Evolutionary conservation across 2,888 invertebrate genomes (phyloP), one percentile per base, ranked within the genome.

Genomic region (Thereva unica): DNA sequence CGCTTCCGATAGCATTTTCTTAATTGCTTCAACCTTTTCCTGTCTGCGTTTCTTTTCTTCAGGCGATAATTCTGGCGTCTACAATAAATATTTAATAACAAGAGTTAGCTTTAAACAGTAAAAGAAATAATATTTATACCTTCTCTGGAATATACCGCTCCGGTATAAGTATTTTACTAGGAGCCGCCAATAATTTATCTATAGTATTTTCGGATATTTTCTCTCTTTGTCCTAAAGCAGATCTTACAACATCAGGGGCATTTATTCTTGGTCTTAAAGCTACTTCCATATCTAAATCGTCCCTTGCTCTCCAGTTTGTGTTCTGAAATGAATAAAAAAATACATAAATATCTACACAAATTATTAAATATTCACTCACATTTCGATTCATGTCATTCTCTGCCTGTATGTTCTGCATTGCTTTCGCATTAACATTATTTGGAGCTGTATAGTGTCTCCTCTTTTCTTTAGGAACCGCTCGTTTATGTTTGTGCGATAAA

Each of bases 61-160:
- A 0, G 90, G 90, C 0, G 92, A 89, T 52, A 93, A 80, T 79
- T 93, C 92, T 72, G 94, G 94, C 71, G 88, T 87, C 88, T 89
- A 72, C 12, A 73, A 73, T 12, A 10, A 73, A 73, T 12, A 10
- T 8, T 1, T 49, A 42, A 41, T 45, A 37, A 37, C 8, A 34
- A 50, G 6, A 12, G 37, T 40, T 50, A 40, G 54, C 50, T 56
- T 37, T 45, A 50, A 35, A n/a, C 47, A 7, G 8, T 52, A 9
- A 40, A 9, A 23, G n/a, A 10, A 40, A 8, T 10, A 2, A 45
- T n/a, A 42, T 56, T 71, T 73, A 75, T 73, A 91, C 88, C 83
- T 92, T 91, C 79, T 95, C 95, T 34, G 95, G 94, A 73, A 95
- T 90, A 76, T 95, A 95, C 72, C 95, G 85, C 82, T 95, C 95